These are phyloP conservation scores for Gadopsis bispinosus DNA, from an alignment of 2,797 vertebrate species.

Conservation along the genomic window DNA sequence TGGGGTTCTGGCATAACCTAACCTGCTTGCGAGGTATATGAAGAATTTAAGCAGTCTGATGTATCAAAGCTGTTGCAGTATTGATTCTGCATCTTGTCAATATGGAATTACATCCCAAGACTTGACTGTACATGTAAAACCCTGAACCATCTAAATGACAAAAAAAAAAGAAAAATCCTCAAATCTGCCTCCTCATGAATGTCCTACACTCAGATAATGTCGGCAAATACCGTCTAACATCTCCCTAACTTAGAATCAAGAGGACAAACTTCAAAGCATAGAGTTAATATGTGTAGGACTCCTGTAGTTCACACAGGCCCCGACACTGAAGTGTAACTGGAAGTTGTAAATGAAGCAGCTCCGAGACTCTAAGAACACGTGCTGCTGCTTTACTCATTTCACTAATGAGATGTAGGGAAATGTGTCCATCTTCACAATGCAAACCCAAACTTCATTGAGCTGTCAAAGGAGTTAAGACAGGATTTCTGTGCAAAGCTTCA, in stretches of 20 bases:
- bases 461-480: background rate
- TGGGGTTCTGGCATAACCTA: slow-evolving; percentile 1
- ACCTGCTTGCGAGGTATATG: slow-evolving; percentile 7
- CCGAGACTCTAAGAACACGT: background rate
- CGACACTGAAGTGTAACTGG: background rate
- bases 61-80: background rate
- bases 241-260: background rate
- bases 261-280: background rate
- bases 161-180: background rate
- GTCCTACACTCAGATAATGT: background rate
- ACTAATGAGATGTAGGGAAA: background rate
- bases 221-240: background rate
- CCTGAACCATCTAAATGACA: background rate
- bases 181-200: background rate
- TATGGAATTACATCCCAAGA: background rate
- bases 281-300: background rate
- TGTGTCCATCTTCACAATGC: background rate
- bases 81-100: background rate
- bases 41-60: background rate
- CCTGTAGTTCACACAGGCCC: background rate
- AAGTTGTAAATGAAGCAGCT: slow-evolving; percentile 1
- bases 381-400: slow-evolving; percentile 1
- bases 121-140: background rate
- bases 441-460: background rate
- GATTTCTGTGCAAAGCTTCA: background rate